A percentile compares a stretch with the other conserved stretches of the same genome.
Conservation (phyloP, 2,113 vertebrate genomes). For the Rhineura floridana region DNA sequence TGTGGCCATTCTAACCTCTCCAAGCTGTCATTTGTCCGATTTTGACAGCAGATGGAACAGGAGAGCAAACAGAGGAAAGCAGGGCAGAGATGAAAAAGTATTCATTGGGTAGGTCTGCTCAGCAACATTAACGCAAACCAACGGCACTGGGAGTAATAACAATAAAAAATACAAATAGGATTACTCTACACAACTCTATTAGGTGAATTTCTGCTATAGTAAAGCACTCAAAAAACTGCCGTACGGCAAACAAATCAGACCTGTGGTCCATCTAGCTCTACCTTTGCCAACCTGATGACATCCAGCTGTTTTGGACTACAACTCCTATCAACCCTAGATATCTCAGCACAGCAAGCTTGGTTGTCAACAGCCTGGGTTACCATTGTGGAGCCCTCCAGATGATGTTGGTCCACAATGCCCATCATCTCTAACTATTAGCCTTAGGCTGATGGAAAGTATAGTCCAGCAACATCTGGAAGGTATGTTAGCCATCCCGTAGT, state of each 20-base stretch:
- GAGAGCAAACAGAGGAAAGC: constrained; percentile 34
- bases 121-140: constrained; percentile 41
- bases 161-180: not conserved
- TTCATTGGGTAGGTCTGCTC: constrained; percentile 10
- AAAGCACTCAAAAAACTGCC: no score
- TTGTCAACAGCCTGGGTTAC: no score
- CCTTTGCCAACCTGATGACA: no score
- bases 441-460: no score
- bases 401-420: no score
- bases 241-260: not conserved
- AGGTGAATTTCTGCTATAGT: accelerated
- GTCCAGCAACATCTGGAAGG: no score
- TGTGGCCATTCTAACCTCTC: constrained; percentile 67
- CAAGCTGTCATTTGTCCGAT: constrained; percentile 66
- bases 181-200: not conserved
- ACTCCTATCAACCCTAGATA: no score
- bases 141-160: not conserved
- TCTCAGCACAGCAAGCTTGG: no score
- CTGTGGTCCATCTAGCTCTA: not conserved
- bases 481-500: no score
- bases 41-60: constrained; percentile 59
- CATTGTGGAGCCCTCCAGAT: no score
- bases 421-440: no score
- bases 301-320: no score
- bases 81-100: not conserved